These are phyloP conservation scores for Penaeus vannamei DNA, from an alignment of 1,140 invertebrate genomes.

Conservation along the genomic window DNA sequence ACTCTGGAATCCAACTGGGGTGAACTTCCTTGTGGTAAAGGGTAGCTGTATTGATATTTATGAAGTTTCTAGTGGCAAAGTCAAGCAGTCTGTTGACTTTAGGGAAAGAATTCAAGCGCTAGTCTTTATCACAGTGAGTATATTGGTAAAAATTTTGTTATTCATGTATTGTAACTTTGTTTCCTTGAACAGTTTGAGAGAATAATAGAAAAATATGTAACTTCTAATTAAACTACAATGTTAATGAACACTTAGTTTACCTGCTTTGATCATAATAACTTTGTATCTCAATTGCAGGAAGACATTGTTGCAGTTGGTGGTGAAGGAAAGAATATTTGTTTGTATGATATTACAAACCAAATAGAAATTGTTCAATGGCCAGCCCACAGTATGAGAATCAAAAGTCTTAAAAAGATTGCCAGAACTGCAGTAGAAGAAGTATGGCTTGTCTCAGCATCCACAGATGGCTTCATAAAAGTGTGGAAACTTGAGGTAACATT, in stretches of 20 bases:
- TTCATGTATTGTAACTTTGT: no score
- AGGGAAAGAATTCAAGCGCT: constrained; percentile 25
- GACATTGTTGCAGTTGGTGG: constrained; percentile 79
- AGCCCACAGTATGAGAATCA: constrained; percentile 80
- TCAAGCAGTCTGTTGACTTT: constrained; percentile 69
- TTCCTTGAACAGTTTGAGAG: no score
- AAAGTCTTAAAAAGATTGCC: constrained; percentile 75
- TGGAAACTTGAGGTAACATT: constrained; percentile 75
- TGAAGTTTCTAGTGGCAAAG: constrained; percentile 78
- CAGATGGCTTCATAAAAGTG: constrained; percentile 84
- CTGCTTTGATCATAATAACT: neutral
- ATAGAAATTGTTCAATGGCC: constrained; percentile 73
- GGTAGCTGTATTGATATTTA: constrained; percentile 83
- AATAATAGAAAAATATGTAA: no score
- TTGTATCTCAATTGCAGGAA: constrained; percentile 72
- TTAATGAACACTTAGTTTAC: neutral
- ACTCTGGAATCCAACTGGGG: constrained; percentile 77
- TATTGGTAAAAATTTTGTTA: no score
- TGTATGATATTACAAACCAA: constrained; percentile 75
- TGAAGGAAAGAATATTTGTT: constrained; percentile 80
- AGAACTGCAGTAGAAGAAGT: constrained; percentile 69
- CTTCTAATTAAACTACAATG: no score
- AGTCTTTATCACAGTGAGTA: constrained; percentile 50
- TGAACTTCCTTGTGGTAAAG: constrained; percentile 81
- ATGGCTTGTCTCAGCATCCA: constrained; percentile 79